phyloP scores from a whole-genome alignment of 2,888 invertebrate genomes.

The Patella caerulea region DNA sequence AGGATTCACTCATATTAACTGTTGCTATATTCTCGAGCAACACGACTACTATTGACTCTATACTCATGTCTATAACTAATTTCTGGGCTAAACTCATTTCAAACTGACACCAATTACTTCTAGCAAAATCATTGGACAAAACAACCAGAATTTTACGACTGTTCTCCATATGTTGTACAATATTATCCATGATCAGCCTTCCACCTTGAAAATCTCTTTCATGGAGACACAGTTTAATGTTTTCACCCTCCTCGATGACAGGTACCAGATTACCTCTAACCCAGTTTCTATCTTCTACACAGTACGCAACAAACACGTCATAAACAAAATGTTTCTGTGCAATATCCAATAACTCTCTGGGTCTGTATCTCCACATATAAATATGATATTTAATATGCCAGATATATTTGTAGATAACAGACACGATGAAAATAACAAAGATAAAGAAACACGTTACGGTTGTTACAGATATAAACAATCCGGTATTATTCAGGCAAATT shows the following conservation, averaged over 20 bases:
- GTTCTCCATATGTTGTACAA: slow-evolving; percentile 80
- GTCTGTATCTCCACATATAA: background rate
- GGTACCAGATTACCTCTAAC: slow-evolving; percentile 78
- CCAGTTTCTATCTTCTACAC: slow-evolving; percentile 79
- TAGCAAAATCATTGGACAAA: slow-evolving; percentile 77
- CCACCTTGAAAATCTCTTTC: slow-evolving; percentile 83
- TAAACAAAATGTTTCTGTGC: slow-evolving; percentile 70
- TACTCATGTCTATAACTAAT: slow-evolving; percentile 62
- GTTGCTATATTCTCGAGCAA: slow-evolving; percentile 79
- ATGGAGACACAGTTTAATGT: slow-evolving; percentile 76
- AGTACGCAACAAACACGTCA: slow-evolving; percentile 82
- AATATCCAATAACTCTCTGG: slow-evolving; percentile 39
- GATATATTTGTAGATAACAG: background rate
- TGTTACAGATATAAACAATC: background rate
- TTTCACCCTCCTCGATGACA: slow-evolving; percentile 76
- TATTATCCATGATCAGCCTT: slow-evolving; percentile 80
- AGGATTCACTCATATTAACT: slow-evolving; percentile 76
- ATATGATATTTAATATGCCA: background rate
- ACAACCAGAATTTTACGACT: slow-evolving; percentile 79
- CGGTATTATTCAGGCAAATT: background rate
- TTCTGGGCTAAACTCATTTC: slow-evolving; percentile 82
- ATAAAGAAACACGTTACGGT: background rate
- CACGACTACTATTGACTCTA: slow-evolving; percentile 79
- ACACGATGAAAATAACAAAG: background rate
- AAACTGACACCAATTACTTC: slow-evolving; percentile 82